Evolutionary conservation across 2,797 vertebrate genomes (phyloP).

Genomic region (Perdix hodgsoniae): DNA sequence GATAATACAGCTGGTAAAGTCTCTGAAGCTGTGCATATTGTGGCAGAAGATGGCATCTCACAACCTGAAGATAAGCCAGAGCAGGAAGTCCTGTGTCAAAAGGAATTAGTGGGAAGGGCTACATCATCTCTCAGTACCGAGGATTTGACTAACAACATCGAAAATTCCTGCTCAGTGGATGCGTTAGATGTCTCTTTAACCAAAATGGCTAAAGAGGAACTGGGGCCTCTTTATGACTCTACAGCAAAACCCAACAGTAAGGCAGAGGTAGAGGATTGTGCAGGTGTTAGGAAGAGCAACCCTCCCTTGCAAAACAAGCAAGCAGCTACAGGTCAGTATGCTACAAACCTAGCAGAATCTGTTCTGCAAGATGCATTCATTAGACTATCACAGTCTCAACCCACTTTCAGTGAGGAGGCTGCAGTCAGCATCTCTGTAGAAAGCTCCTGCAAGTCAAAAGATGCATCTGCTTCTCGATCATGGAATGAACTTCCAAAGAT

Average conservation of each 20-base stretch:
- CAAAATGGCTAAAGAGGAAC: conserved; percentile 48
- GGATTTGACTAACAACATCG: neutral
- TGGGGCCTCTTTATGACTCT: neutral
- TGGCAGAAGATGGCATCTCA: conserved; percentile 61
- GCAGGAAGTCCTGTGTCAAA: conserved; percentile 51
- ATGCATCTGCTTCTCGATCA: conserved; percentile 76
- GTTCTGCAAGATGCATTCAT: conserved; percentile 97
- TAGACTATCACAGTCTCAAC: conserved; percentile 91
- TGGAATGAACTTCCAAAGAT: conserved; percentile 97
- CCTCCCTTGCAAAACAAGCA: conserved; percentile 68
- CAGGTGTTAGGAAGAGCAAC: neutral
- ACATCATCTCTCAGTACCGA: neutral
- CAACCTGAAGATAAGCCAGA: conserved; percentile 24
- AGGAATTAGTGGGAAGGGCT: conserved; percentile 14
- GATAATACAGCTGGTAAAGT: neutral
- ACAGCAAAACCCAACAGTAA: neutral
- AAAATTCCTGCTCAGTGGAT: neutral
- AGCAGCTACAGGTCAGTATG: conserved; percentile 89
- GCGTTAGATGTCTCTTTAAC: conserved; percentile 22
- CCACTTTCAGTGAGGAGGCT: conserved; percentile 84
- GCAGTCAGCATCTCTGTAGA: conserved; percentile 82
- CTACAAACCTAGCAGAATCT: conserved; percentile 94
- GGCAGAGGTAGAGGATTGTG: neutral
- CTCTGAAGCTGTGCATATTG: conserved; percentile 62
- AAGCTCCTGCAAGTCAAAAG: conserved; percentile 71